Evolutionary conservation across 2,113 vertebrate species (phyloP), one percentile per base, ranked within the genome.

Genomic region (Trogon surrucura): DNA sequence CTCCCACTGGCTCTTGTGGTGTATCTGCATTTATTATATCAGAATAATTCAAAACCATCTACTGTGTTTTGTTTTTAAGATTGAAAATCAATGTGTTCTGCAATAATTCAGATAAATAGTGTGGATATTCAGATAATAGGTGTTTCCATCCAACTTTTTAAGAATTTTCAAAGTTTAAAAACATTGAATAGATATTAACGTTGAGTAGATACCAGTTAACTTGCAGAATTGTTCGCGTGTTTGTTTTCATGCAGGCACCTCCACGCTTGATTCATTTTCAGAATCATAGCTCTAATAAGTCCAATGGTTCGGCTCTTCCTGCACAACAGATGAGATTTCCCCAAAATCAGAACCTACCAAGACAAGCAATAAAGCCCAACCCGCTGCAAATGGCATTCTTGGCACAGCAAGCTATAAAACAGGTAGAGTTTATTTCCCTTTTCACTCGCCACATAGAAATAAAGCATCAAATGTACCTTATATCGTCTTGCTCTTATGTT

Each of bases 201-300:
- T 2, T 69, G 15, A 47, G 11, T 26, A 78, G 38, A 34, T 72
- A 48, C 19, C 25, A 74, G 22, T 44, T 92, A 45, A 85, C 53
- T 77, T 79, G 69, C 8, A 58, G 41, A 38, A 56, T 64, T 85
- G 8, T 45, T 84, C 41, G 41, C 41, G 9, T 91, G 48, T n/a
- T 32, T 88, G 15, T 32, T 95, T 97, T 84, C 77, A 89, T 69
- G 85, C 97, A 98, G 94, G 96, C 97, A 47, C 98, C 98, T 93
- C 98, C 98, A 1, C 98, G 98, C 69, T 97, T 98, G 94, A 98
- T 98, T 96, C 98, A 98, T 94, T 98, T 98, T 89, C 98, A 98
- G 82, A 98, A 97, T 95, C 97, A 98, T n/a, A 98, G 60, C 79
- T 73, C 98, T 32, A 98, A 98, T 32, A 98, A 98, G 69, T 85